These are phyloP conservation scores for Lacerta agilis DNA, from an alignment of 2,797 vertebrate species.

Conservation along the genomic window DNA sequence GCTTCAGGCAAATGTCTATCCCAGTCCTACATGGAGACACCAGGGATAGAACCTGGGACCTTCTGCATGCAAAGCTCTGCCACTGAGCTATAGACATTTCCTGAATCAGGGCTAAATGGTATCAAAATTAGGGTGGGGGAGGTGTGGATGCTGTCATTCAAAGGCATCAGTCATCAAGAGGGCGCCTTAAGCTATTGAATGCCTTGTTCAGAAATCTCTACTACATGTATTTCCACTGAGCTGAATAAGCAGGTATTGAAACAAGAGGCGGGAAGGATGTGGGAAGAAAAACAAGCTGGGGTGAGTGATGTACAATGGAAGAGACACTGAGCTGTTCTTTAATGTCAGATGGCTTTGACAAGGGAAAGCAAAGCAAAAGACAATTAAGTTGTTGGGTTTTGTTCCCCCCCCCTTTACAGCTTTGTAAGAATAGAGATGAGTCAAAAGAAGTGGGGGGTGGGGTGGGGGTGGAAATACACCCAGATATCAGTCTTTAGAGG, in stretches of 20 bases:
- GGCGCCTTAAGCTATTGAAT: background rate
- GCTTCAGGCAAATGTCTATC: too few relatives aligned
- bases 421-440: background rate
- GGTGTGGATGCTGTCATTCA: background rate
- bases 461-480: background rate
- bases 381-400: background rate
- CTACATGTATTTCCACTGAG: background rate
- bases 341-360: background rate
- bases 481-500: rapidly evolving
- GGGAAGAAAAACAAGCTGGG: background rate
- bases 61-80: too few relatives aligned
- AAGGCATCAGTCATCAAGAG: background rate
- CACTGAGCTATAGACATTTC: too few relatives aligned
- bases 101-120: background rate
- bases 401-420: background rate
- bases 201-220: background rate
- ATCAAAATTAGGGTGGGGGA: background rate
- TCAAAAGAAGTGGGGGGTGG: constrained; percentile 12
- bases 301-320: background rate
- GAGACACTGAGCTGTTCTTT: background rate
- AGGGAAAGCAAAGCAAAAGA: constrained; percentile 1
- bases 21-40: too few relatives aligned
- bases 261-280: background rate
- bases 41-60: too few relatives aligned
- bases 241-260: background rate